Conservation (phyloP, 1,140 invertebrate species). For the Calephelis nemesis region DNA sequence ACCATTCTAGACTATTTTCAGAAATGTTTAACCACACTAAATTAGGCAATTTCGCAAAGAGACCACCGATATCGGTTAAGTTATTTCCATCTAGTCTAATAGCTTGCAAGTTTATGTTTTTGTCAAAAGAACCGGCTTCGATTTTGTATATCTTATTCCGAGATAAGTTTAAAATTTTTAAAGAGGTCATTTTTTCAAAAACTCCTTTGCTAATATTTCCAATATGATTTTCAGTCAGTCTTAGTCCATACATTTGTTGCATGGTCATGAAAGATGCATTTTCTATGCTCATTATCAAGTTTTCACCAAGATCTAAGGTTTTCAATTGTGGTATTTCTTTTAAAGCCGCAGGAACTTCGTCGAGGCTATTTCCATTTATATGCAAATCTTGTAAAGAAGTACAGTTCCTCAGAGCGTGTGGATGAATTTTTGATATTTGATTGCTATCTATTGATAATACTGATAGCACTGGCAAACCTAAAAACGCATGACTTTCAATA, state of each 20-base stretch:
- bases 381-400: conserved; percentile 92
- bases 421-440: conserved; percentile 87
- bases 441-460: conserved; percentile 92
- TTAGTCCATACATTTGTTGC: conserved; percentile 89
- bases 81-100: conserved; percentile 94
- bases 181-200: conserved; percentile 89
- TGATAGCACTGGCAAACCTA: conserved; percentile 87
- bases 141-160: conserved; percentile 92
- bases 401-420: conserved; percentile 90
- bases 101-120: conserved; percentile 90
- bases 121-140: conserved; percentile 91
- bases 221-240: conserved; percentile 93
- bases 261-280: conserved; percentile 90
- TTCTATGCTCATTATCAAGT: conserved; percentile 90
- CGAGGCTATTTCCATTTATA: conserved; percentile 92
- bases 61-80: conserved; percentile 89
- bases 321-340: conserved; percentile 89
- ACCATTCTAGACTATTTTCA: conserved; percentile 92
- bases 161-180: conserved; percentile 93
- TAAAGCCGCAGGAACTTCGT: conserved; percentile 90
- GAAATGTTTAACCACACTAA: conserved; percentile 95
- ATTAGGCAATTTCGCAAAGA: conserved; percentile 92
- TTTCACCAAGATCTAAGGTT: conserved; percentile 93
- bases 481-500: conserved; percentile 88
- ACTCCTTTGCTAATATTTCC: conserved; percentile 91